These are phyloP conservation scores for Gobionotothen gibberifrons DNA, from an alignment of 2,797 vertebrate genomes.

Conservation along the genomic window DNA sequence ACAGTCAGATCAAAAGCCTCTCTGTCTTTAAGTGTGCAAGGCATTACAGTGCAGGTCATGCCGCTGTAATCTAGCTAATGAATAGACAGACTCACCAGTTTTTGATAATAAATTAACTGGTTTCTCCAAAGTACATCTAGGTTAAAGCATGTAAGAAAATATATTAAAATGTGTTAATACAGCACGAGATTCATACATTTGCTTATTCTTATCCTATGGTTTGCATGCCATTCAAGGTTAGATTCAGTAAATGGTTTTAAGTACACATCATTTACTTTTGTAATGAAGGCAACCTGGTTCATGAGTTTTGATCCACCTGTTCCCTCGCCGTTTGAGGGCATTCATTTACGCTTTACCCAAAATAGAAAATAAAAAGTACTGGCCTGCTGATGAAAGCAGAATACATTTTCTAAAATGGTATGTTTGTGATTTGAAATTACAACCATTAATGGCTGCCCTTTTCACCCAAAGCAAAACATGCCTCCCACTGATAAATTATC, in stretches of 20 bases:
- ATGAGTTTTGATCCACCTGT: not conserved
- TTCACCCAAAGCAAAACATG: too few species aligned
- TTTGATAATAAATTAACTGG: constrained; percentile 9
- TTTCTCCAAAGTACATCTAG: constrained; percentile 14
- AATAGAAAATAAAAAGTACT: not conserved
- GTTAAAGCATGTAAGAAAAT: not conserved
- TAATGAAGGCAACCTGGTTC: not conserved
- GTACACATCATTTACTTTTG: not conserved
- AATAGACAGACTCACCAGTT: constrained; percentile 14
- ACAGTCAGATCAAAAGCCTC: constrained; percentile 49
- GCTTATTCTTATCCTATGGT: not conserved
- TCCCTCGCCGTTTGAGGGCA: rapidly evolving
- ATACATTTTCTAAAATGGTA: not conserved
- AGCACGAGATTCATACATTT: not conserved
- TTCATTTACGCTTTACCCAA: not conserved
- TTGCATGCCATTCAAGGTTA: not conserved
- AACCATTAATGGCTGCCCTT: not conserved
- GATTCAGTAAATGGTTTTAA: not conserved
- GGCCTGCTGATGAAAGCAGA: not conserved
- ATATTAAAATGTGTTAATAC: not conserved
- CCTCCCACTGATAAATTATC: not conserved
- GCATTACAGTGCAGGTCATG: constrained; percentile 37
- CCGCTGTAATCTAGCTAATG: constrained; percentile 18
- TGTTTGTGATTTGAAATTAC: not conserved
- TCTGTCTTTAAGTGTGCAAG: constrained; percentile 32